Percentiles rank a stretch among this genome's conserved stretches.
Conservation (phyloP, 35 echinoderm and acorn worm genomes). For the Acanthaster planci region DNA sequence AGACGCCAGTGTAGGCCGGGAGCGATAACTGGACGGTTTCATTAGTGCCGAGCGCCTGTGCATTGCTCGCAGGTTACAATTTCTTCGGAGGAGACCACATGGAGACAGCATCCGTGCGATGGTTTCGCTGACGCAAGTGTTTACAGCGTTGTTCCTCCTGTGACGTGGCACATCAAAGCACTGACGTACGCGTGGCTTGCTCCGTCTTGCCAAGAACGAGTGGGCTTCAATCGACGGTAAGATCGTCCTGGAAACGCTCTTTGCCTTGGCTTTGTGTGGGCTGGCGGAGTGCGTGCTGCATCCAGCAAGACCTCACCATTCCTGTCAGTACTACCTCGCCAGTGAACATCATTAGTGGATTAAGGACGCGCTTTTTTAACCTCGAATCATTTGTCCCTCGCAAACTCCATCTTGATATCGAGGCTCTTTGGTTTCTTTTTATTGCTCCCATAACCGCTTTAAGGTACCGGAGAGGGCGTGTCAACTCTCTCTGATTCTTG, state of each 20-base stretch:
- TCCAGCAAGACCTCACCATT: background rate
- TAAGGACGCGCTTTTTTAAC: no score
- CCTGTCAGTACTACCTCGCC: background rate
- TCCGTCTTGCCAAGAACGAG: background rate
- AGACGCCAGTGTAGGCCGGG: background rate
- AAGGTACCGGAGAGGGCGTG: background rate
- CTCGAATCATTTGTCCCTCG: no score
- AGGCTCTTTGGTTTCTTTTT: no score
- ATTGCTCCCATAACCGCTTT: no score
- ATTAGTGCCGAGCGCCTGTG: background rate
- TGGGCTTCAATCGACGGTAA: background rate
- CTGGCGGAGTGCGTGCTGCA: background rate
- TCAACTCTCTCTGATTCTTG: background rate
- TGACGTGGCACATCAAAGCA: background rate
- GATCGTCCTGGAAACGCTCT: background rate
- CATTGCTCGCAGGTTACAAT: no score
- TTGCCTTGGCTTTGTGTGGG: background rate
- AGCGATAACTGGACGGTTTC: background rate
- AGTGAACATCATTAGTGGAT: constrained; percentile 8
- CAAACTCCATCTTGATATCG: no score
- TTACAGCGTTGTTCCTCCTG: background rate
- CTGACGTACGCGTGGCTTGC: background rate
- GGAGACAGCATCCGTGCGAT: background rate
- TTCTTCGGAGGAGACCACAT: no score
- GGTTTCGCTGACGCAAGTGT: constrained; percentile 9